These are phyloP conservation scores for Lophotriccus pileatus DNA, from an alignment of 2,797 vertebrate species.

Conservation along the genomic window DNA sequence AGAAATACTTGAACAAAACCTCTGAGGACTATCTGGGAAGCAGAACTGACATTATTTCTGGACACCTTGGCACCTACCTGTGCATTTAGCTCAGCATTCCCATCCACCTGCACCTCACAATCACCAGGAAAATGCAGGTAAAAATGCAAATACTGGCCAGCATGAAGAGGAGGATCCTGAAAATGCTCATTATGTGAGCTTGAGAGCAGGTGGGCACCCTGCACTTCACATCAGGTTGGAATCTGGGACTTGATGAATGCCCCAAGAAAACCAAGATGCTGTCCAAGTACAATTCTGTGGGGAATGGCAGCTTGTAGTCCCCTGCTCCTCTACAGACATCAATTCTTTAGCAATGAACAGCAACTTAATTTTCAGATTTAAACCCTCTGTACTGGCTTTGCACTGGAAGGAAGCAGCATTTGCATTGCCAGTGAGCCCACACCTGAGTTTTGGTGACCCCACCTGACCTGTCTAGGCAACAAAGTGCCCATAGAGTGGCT, in stretches of 20 bases:
- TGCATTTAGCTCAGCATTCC: neutral
- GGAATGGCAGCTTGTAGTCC: accelerated
- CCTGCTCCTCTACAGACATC: neutral
- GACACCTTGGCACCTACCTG: neutral
- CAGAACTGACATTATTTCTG: neutral
- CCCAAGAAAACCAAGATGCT: neutral
- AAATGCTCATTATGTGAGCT: neutral
- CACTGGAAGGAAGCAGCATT: neutral
- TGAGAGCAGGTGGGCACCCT: neutral
- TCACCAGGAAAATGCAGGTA: neutral
- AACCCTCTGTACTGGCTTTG: neutral
- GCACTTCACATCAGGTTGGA: neutral
- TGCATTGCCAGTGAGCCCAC: neutral
- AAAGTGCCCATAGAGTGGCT: neutral
- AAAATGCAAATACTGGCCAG: neutral
- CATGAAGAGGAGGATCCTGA: neutral
- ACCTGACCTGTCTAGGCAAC: neutral
- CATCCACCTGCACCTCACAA: neutral
- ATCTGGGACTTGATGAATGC: neutral
- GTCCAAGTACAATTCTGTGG: neutral
- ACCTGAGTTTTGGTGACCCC: neutral
- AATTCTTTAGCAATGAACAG: neutral
- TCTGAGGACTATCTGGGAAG: neutral
- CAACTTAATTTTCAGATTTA: neutral
- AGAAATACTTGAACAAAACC: neutral